These are phyloP conservation scores for Aleiodes alternator DNA, from an alignment of 2,888 invertebrate genomes.

Conservation along the genomic window DNA sequence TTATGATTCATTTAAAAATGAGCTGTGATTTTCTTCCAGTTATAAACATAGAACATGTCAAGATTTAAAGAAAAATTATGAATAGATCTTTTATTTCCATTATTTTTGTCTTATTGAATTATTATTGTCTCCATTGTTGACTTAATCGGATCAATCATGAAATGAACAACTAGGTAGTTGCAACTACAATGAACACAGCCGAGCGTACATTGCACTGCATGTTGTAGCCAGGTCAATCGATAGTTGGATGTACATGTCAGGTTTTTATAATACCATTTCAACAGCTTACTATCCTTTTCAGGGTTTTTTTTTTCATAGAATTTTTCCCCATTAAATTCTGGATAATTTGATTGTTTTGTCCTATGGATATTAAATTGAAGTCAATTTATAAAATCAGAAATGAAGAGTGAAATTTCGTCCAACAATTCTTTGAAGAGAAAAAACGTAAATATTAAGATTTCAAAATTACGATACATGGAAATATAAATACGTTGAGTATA, in stretches of 20 bases:
- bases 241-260: conserved; percentile 20
- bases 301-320: neutral
- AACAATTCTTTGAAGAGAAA: neutral
- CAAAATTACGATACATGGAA: too few species aligned
- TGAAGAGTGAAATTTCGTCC: neutral
- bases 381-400: too few species aligned
- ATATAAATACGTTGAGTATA: too few species aligned
- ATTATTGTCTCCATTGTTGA: neutral
- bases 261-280: neutral
- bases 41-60: too few species aligned
- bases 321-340: neutral
- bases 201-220: conserved; percentile 21
- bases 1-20: too few species aligned
- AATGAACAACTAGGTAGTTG: neutral
- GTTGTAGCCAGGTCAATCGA: conserved; percentile 32
- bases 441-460: too few species aligned
- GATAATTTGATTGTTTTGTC: neutral
- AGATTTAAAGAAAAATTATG: neutral
- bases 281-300: neutral
- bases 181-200: too few species aligned
- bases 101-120: neutral
- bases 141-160: neutral
- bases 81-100: neutral
- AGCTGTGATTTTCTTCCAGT: too few species aligned
- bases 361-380: too few species aligned